Conservation (phyloP, 2,888 invertebrate species). For the Cerastis rubricosa region DNA sequence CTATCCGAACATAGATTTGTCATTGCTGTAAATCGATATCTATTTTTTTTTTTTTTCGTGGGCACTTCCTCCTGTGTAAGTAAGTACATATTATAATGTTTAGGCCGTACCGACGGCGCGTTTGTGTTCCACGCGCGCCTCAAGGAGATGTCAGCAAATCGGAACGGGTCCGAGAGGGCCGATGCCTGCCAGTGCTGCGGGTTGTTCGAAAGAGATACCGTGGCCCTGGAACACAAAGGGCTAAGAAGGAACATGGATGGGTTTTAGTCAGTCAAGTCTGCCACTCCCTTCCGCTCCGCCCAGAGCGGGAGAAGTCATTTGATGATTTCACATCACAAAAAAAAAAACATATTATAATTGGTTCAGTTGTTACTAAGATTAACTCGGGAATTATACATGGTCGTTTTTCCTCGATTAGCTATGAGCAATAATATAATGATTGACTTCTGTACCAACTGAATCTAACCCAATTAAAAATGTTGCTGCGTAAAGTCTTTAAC, state of each 20-base stretch:
- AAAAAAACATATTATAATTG: background rate
- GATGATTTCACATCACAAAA: no score
- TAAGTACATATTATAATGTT: background rate
- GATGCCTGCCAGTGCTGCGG: no score
- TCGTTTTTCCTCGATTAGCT: background rate
- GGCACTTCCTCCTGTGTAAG: background rate
- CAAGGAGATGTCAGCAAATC: no score
- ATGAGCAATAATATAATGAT: background rate
- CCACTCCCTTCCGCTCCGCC: no score
- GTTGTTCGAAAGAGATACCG: no score
- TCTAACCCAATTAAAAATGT: background rate
- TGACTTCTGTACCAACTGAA: background rate
- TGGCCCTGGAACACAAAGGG: no score
- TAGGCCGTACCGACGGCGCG: no score
- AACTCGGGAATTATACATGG: background rate
- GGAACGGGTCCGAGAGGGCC: no score
- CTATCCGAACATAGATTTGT: slow-evolving; percentile 15
- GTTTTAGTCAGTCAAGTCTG: no score
- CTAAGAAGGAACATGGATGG: no score
- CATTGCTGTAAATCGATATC: background rate
- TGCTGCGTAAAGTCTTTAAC: background rate
- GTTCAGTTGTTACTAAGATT: background rate
- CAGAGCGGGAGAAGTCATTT: no score
- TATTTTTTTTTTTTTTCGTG: background rate
- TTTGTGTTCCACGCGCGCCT: no score